Base-by-base conservation (phyloP, 2,113 vertebrate genomes). In the Notarius quadriscutis region DNA sequence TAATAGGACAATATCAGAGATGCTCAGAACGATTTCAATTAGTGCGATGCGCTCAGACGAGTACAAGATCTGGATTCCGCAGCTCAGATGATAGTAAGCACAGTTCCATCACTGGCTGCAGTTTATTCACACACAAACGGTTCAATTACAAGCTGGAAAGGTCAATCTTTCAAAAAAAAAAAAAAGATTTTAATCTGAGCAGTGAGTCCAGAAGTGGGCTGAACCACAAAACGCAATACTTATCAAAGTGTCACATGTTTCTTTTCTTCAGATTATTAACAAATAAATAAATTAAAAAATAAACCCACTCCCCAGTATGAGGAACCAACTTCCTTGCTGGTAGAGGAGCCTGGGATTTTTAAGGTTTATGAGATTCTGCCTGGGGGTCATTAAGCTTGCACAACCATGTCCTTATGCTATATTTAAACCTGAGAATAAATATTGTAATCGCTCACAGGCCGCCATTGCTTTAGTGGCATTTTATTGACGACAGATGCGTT, bases 361-460 rank as follows among this genome's bases (percentile, higher is more conserved):
- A 69, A 77, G 41, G 81, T 77, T 87, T 77, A 82, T 82, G 48
- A 65, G 48, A 87, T 78, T 69, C 60, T 25, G 2, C 53, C 71
- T 78, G 86, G 60, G 27, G 62, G 65, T 84, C 69, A 75, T 83
- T 87, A 83, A 53, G 41, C 69, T 87, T 87, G 80, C 25, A 83
- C 57, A 58, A 78, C 72, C 71, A 67, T 55, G 41, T 51, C 27
- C 81, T 83, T 78, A 83, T 83, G 71, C 81, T 87, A 83, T 83
- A 87, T 87, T 77, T 87, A 87, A 84, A 75, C 79, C 71, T 41
- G 34, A 55, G 22, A 87, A 87, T 78, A 78, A 84, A 87, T 78
- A 57, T 41, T 53, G 63, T 53, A 83, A 87, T 83, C 48, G 25
- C 27, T 83, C 55, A 65, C 86, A 83, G 69, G 55, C 80, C 20